phyloP scores from a whole-genome alignment of 2,113 vertebrate genomes.

The Nothocercus julius region DNA sequence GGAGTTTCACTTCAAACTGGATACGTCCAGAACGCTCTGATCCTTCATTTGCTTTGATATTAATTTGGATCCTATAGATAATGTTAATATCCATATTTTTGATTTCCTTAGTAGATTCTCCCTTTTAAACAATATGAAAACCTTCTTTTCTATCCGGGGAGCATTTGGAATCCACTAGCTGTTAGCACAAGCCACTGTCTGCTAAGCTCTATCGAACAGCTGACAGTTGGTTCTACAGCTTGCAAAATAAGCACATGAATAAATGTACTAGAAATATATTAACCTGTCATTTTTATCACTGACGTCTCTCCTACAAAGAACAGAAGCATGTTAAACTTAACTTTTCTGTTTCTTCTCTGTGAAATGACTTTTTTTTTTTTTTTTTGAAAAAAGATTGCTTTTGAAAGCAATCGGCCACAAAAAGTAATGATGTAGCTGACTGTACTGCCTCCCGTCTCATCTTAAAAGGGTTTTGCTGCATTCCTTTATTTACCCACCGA shows the following conservation, averaged over 20 bases:
- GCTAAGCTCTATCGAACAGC: slow-evolving; percentile 39
- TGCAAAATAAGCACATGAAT: slow-evolving; percentile 63
- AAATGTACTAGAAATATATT: slow-evolving; percentile 61
- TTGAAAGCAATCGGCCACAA: slow-evolving; percentile 4
- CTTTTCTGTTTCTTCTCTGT: slow-evolving; percentile 22
- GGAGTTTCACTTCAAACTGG: background rate
- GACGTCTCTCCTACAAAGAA: slow-evolving; percentile 40
- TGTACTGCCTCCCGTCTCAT: slow-evolving; percentile 38
- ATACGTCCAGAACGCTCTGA: background rate
- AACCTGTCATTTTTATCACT: slow-evolving; percentile 63
- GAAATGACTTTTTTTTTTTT: slow-evolving; percentile 34
- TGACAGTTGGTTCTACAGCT: slow-evolving; percentile 44
- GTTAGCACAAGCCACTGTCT: slow-evolving; percentile 35
- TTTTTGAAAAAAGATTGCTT: background rate
- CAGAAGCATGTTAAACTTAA: slow-evolving; percentile 44
- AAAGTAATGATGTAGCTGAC: background rate
- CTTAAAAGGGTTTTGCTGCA: slow-evolving; percentile 42
- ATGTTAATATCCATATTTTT: background rate
- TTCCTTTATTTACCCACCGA: slow-evolving; percentile 53
- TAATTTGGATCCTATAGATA: background rate
- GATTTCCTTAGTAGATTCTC: background rate
- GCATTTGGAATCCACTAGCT: slow-evolving; percentile 15
- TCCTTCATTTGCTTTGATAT: background rate
- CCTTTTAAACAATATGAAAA: background rate
- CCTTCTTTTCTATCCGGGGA: background rate